Base-by-base conservation (phyloP, 2,888 invertebrate genomes). In the Baronia brevicornis region DNA sequence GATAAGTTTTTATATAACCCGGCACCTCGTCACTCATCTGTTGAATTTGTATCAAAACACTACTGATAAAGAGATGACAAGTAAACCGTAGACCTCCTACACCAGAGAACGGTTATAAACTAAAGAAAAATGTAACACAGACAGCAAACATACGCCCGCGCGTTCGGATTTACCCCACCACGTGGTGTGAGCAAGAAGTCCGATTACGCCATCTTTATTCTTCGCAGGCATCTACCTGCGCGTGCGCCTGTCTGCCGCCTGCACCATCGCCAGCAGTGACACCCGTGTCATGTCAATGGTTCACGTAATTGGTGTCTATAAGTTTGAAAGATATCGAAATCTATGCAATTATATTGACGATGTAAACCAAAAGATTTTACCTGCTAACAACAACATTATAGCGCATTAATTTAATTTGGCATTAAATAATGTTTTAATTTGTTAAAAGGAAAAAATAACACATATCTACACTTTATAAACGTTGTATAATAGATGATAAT, bases 71-170 rank as follows among this genome's bases (percentile, higher is more conserved):
- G 48, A 43, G 43, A 44, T 46, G 49, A 39, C 41, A 46, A 48
- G 43, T 12, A 25, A 38, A 37, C 34, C 36, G 45, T 67, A 38
- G 51, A 49, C 55, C 57, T 50, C 53, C 42, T 41, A 48, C 61
- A 50, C 42, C 54, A 47, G 49, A 58, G 71, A 72, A 73, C 84
- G 74, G 75, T 77, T 74, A 77, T 69, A 77, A 79, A 85, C 84
- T 84, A 79, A 82, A 80, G 78, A 78, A 80, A 74, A 82, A 78
- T 84, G 78, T 86, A 85, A 82, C 84, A 70, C 80, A 75, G 71
- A 65, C 77, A 54, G 66, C 61, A 59, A 68, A 67, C 72, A 66
- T 59, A 69, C 75, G 71, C 75, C 75, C 70, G 77, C 75, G 70
- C 68, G 53, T 49, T 45, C 52, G 54, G 57, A 63, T 22, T 26